These are phyloP conservation scores for Sciurus vulgaris DNA, from an alignment of 2,797 vertebrate genomes.

Conservation along the genomic window DNA sequence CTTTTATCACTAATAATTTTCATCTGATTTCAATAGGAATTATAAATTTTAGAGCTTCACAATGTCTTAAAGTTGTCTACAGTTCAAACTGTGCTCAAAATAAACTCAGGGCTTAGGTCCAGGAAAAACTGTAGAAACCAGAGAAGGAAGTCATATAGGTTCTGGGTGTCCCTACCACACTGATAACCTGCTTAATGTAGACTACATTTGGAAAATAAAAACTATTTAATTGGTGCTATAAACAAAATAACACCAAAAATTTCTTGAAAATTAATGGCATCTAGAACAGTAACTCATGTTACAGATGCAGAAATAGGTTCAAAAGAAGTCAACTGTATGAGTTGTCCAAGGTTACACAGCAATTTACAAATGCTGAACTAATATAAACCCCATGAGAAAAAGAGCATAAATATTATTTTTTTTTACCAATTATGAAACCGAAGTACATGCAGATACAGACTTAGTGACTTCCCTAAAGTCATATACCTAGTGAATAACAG, in stretches of 20 bases:
- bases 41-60: neutral
- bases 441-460: neutral
- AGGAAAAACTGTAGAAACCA: neutral
- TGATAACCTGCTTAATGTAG: neutral
- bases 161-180: neutral
- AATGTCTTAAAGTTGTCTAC: neutral
- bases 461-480: neutral
- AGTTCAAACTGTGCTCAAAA: conserved; percentile 40
- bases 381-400: neutral
- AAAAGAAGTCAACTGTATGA: neutral
- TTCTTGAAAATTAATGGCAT: conserved; percentile 15
- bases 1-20: conserved; percentile 4
- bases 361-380: conserved; percentile 2
- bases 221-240: conserved; percentile 17
- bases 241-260: neutral
- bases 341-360: neutral
- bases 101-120: neutral
- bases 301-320: neutral
- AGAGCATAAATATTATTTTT: neutral
- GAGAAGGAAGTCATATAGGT: neutral
- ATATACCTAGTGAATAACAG: neutral
- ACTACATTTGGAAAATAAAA: neutral
- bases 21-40: neutral
- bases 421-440: conserved; percentile 38
- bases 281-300: neutral